Percentiles rank a stretch among this genome's conserved stretches.
phyloP scores from a whole-genome alignment of 2,113 vertebrate genomes.

The Cricetomys ansorgei region DNA sequence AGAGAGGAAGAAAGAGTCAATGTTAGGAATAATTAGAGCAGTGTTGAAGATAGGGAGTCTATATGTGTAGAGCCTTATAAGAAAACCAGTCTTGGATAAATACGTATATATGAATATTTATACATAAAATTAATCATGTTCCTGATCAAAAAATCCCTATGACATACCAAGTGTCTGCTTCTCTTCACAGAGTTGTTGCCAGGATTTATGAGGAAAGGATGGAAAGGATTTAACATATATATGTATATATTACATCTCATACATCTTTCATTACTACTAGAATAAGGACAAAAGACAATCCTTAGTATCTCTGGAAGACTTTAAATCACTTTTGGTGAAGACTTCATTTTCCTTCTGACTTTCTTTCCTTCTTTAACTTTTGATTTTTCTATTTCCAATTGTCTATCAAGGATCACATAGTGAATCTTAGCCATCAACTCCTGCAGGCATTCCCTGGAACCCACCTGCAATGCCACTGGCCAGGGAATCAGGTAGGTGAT shows the following conservation, averaged over 20 bases:
- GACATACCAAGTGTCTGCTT: conserved; percentile 23
- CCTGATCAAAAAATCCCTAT: too few relatives aligned
- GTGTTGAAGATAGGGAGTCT: conserved; percentile 26
- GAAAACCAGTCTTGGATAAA: conserved; percentile 32
- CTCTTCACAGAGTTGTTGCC: neutral
- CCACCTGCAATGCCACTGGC: neutral
- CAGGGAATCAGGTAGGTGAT: neutral
- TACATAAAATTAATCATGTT: conserved; percentile 8
- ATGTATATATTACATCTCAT: neutral
- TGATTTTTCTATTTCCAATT: conserved; percentile 34
- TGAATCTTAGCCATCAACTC: neutral
- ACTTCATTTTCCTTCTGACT: neutral
- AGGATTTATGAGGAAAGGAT: neutral
- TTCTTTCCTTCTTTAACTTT: conserved; percentile 37
- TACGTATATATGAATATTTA: neutral
- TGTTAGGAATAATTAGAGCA: conserved; percentile 61
- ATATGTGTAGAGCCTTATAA: conserved; percentile 1
- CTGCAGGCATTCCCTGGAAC: neutral
- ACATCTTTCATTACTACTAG: neutral
- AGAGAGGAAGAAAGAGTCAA: conserved; percentile 25
- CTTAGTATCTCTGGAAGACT: neutral
- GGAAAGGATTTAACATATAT: neutral
- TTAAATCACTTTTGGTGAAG: conserved; percentile 5
- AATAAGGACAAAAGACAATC: neutral
- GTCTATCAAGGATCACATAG: neutral